Conservation (phyloP, 2,113 vertebrate genomes). For the Alligator mississippiensis region DNA sequence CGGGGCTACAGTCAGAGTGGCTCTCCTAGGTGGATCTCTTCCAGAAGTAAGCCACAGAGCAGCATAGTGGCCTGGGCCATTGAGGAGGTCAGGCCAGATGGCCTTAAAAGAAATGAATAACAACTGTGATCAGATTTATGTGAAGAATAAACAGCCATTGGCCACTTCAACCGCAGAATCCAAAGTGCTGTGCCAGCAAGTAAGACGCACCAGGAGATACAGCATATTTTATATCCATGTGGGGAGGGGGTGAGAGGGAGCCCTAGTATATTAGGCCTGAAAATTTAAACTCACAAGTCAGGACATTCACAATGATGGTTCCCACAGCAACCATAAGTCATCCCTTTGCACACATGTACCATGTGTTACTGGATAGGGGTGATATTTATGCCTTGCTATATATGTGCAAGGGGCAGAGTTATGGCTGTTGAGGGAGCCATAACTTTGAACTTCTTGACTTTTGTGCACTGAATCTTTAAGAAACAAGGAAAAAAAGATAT, state of each 20-base stretch:
- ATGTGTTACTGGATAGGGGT: slow-evolving; percentile 18
- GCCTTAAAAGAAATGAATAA: background rate
- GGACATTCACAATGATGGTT: slow-evolving; percentile 47
- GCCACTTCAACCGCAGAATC: background rate
- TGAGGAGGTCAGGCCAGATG: background rate
- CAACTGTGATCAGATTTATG: background rate
- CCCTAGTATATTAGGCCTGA: background rate
- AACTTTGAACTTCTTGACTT: slow-evolving; percentile 53
- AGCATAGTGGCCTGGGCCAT: background rate
- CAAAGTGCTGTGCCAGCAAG: background rate
- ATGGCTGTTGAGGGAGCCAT: slow-evolving; percentile 45
- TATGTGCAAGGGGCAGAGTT: slow-evolving; percentile 58
- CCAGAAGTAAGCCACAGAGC: background rate
- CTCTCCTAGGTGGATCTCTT: background rate
- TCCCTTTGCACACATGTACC: slow-evolving; percentile 25
- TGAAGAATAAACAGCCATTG: background rate
- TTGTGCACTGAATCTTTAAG: slow-evolving; percentile 43
- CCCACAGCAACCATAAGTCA: slow-evolving; percentile 43
- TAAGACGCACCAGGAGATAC: background rate
- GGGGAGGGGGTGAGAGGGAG: background rate
- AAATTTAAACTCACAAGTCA: slow-evolving; percentile 54
- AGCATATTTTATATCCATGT: background rate
- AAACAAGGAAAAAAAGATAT: background rate
- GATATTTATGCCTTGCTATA: slow-evolving; percentile 59
- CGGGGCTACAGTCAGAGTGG: background rate